Conservation (phyloP, 2,113 vertebrate species). For the Morone saxatilis region DNA sequence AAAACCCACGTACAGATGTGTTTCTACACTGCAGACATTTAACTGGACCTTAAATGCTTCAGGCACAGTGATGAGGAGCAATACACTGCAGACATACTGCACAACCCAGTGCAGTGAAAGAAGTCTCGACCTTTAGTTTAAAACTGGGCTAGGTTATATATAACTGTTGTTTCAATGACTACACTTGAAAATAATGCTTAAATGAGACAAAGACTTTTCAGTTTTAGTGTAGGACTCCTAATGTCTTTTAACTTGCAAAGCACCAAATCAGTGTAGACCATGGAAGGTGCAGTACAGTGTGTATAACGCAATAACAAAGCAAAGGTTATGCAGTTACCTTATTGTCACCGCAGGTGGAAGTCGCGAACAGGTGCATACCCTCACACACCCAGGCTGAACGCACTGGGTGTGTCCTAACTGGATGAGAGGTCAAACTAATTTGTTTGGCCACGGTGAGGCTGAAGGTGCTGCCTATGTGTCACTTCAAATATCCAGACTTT, state of each 20-base stretch:
- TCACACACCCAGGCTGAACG: background rate
- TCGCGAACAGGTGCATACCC: background rate
- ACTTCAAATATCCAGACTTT: background rate
- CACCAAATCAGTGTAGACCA: background rate
- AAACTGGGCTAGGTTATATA: background rate
- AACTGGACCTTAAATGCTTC: background rate
- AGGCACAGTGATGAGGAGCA: background rate
- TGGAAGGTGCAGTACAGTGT: background rate
- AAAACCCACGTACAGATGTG: background rate
- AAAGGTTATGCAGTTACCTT: background rate
- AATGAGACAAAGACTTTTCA: background rate
- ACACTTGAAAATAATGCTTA: background rate
- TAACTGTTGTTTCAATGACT: too few species aligned
- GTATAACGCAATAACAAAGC: background rate
- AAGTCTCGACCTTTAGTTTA: background rate
- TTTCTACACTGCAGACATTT: background rate
- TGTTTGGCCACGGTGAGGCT: background rate
- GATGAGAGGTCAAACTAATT: slow-evolving; percentile 23
- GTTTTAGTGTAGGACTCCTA: background rate
- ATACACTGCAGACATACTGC: background rate
- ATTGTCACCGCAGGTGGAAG: background rate
- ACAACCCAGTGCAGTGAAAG: background rate
- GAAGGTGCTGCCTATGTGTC: too few species aligned
- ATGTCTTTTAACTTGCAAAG: background rate
- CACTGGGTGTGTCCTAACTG: background rate